Conservation (phyloP, 2,888 invertebrate species). For the Chironomus tentans region DNA sequence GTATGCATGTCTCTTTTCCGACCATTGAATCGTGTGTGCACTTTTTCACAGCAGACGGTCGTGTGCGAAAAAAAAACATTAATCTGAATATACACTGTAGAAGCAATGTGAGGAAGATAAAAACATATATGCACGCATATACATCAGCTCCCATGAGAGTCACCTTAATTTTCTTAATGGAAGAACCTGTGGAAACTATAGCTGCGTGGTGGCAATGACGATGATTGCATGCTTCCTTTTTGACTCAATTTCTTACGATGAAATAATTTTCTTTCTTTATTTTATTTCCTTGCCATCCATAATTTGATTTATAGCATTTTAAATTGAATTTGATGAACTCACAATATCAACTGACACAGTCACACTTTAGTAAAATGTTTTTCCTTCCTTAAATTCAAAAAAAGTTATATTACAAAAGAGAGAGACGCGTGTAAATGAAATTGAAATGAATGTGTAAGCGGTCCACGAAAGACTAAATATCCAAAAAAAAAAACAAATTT, state of each 20-base stretch:
- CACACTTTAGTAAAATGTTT: background rate
- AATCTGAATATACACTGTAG: no score
- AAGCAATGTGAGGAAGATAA: background rate
- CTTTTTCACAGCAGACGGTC: background rate
- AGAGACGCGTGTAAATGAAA: no score
- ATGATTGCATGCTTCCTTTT: background rate
- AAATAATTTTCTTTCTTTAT: background rate
- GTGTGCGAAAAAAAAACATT: background rate
- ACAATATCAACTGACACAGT: background rate
- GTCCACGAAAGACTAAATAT: no score
- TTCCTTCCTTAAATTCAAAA: no score
- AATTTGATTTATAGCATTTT: conserved; percentile 21
- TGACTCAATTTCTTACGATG: background rate
- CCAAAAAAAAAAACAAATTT: background rate
- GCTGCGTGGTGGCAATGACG: background rate
- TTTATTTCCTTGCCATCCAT: conserved; percentile 6
- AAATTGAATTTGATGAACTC: background rate
- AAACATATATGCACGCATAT: background rate
- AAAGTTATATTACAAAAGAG: no score
- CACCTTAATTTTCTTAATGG: conserved; percentile 23
- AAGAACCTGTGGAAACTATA: background rate
- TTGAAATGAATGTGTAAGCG: no score
- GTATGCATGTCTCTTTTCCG: background rate
- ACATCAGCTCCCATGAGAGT: conserved; percentile 5
- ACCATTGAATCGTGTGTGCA: background rate